phyloP scores from a whole-genome alignment of 2,113 vertebrate species.

The Sturnira hondurensis region DNA sequence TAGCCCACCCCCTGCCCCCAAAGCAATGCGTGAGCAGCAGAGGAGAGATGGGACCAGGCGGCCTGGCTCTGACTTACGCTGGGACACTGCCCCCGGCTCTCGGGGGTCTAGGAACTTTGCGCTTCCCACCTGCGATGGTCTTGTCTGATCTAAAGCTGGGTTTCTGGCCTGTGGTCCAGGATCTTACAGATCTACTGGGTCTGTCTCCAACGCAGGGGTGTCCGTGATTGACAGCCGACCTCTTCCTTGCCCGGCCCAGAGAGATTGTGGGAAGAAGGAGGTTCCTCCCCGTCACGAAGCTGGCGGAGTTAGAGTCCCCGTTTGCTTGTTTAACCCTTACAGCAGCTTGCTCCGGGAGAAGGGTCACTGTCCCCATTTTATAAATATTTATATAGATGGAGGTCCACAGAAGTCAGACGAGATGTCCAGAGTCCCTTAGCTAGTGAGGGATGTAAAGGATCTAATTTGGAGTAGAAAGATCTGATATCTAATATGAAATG shows the following conservation, averaged over 20 bases:
- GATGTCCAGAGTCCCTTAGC: background rate
- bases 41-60: background rate
- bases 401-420: background rate
- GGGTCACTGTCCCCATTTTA: background rate
- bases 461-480: background rate
- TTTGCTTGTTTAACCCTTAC: background rate
- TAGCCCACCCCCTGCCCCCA: background rate
- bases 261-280: background rate
- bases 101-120: rapidly evolving
- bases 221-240: background rate
- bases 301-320: background rate
- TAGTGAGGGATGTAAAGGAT: background rate
- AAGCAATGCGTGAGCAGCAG: background rate
- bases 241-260: background rate
- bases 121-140: background rate
- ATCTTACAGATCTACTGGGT: background rate
- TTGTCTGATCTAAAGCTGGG: background rate
- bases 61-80: rapidly evolving
- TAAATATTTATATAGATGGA: background rate
- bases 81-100: no score
- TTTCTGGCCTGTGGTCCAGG: background rate
- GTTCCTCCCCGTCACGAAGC: background rate
- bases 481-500: background rate
- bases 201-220: background rate
- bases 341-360: background rate